phyloP scores from a whole-genome alignment of 1,140 invertebrate species.

The Scylla paramamosain region DNA sequence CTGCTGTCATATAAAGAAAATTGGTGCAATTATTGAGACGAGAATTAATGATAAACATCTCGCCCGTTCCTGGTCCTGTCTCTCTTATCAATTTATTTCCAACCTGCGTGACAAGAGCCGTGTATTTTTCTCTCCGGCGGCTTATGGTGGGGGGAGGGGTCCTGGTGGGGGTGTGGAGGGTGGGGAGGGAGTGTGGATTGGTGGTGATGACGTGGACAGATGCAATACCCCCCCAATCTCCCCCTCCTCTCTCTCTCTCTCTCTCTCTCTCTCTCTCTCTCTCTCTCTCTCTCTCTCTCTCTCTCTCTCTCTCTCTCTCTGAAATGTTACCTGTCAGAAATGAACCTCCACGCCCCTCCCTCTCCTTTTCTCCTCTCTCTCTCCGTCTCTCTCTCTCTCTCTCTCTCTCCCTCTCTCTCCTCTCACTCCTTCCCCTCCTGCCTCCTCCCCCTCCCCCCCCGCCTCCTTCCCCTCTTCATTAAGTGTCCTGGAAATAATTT shows the following conservation, averaged over 20 bases:
- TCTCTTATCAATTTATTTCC: constrained; percentile 57
- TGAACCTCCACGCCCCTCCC: constrained; percentile 32
- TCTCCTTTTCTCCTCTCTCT: not conserved
- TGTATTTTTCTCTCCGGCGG: constrained; percentile 47
- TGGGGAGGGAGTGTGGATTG: constrained; percentile 29
- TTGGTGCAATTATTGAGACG: constrained; percentile 58
- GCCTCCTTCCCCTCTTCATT: not conserved
- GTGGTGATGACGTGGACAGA: constrained; percentile 46
- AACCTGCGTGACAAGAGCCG: constrained; percentile 29
- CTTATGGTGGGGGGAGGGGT: not conserved
- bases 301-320: constrained; percentile 9
- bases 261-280: not conserved
- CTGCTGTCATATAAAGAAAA: constrained; percentile 58
- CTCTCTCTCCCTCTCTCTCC: not conserved
- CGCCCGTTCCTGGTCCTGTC: constrained; percentile 46
- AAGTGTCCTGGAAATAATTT: constrained; percentile 13
- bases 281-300: not conserved
- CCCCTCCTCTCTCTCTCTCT: not conserved
- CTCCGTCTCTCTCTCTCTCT: not conserved
- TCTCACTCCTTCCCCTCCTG: not conserved
- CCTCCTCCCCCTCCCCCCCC: not conserved
- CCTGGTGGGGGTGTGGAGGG: not conserved
- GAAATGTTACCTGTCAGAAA: constrained; percentile 51
- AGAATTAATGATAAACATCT: constrained; percentile 57
- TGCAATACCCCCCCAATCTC: not conserved